Base-by-base conservation (phyloP, 2,113 vertebrate species). In the Malurus cyaneus region DNA sequence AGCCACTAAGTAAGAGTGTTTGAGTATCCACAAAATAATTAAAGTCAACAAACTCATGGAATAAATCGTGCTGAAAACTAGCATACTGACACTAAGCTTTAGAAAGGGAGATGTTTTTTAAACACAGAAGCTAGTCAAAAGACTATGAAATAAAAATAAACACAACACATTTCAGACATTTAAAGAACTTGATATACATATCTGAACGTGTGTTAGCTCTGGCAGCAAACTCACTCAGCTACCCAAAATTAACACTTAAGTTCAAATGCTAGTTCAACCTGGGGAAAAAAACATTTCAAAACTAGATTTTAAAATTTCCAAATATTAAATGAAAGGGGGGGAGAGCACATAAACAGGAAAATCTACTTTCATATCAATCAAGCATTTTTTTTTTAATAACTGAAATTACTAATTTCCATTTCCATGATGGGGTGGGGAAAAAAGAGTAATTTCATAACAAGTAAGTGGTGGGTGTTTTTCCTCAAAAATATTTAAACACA, bases 41-140 rank as follows among this genome's bases (percentile, higher is more conserved):
- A 93, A 93, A 94, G 93, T 96, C 94, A 97, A 96, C 94, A 97
- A 91, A 78, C 71, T 93, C 87, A 89, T n/a, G 84, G 92, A 95
- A 96, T 95, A 92, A 95, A 93, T 87, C 29, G 24, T 96, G 89
- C 89, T 91, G 78, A 91, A 96, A 91, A 95, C 87, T 80, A 96
- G 78, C 71, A 52, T 73, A 54, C 70, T 86, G 93, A 97, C 95
- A 96, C 93, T 95, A 89, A 93, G 86, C 93, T 93, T 95, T 93
- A 92, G 93, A 95, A 89, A 93, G 20, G 16, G 49, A 57, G 28
- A 61, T 71, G 16, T 50, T 96, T 96, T 96, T 94, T 53, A 88
- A 81, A 96, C 83, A 96, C 83, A 95, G 86, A 65, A 91, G 69
- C 77, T 67, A 95, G 89, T 94, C 89, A 94, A 91, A 92, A 88